Evolutionary conservation across 2,797 vertebrate species (phyloP).

Genomic region (Trichosurus vulpecula): DNA sequence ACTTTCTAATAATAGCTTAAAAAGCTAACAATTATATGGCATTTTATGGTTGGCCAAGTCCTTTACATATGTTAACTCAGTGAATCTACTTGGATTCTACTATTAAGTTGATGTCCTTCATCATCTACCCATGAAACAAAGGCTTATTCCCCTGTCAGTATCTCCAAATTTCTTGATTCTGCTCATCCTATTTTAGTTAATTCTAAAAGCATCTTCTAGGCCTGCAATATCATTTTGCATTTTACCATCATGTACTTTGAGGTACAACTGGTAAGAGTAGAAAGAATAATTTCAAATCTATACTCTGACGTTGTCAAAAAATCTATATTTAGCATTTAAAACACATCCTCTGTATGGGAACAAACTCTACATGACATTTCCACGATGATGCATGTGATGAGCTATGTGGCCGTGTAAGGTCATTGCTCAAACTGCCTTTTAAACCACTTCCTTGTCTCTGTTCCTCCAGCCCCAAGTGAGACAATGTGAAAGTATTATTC

Average conservation of each 20-base stretch:
- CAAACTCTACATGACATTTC: not conserved
- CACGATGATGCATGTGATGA: not conserved
- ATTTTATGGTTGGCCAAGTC: not conserved
- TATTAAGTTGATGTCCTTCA: not conserved
- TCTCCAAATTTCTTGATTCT: not conserved
- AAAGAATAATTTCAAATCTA: not conserved
- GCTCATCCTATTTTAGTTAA: not conserved
- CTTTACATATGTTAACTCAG: not conserved
- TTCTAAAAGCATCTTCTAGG: not conserved
- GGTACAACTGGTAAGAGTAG: not conserved
- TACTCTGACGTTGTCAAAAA: not conserved
- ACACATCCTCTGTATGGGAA: not conserved
- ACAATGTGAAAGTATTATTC: not conserved
- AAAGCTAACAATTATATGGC: not conserved
- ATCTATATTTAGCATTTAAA: not conserved
- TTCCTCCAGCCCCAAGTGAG: not conserved
- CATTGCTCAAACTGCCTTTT: not conserved
- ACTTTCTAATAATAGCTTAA: not conserved
- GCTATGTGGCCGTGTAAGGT: not conserved
- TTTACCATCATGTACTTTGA: not conserved
- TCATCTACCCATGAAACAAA: not conserved
- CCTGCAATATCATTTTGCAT: not conserved
- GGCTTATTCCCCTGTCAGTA: not conserved
- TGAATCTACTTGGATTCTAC: not conserved
- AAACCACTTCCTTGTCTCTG: not conserved